Base-by-base conservation (phyloP, 1,140 invertebrate genomes). In the Pinna nobilis region DNA sequence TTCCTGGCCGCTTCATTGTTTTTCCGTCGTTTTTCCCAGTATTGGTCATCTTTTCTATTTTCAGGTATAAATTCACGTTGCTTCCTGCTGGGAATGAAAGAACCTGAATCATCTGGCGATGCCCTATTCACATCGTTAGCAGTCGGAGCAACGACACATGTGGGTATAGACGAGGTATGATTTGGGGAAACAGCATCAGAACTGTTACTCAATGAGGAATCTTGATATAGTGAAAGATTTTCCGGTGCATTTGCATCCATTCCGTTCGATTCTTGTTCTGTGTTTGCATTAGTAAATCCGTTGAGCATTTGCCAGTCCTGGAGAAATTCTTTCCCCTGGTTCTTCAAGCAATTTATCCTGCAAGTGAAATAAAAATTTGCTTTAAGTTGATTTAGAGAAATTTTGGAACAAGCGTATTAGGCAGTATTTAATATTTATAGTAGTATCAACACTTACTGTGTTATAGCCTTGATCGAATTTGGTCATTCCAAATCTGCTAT, bases 1-100 rank as follows among this genome's bases (percentile, higher is more conserved):
- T 97, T 90, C 85, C 97, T 96, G 32, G 96, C 97, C 0, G 97
- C 95, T 88, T 98, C 97, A 88, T 99, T 99, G 89, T 99, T 99
- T 35, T 97, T 92, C 47, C 96, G 91, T 47, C 97, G 91, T 33
- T 97, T 92, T 88, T 98, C 97, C 97, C 97, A 99, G 89, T 99
- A 99, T 80, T 94, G 95, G 79, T 98, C 95, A 83, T 99, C 97
- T 87, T 99, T 99, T 84, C 97, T 97, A 87, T 94, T 96, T 82
- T 98, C 97, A 0, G 97, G 97, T 61, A 98, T 98, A 88, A 98
- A 98, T 85, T 98, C 97, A 1, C 97, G 91, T 85, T 98, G 96
- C 84, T 98, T 98, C 65, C 97, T 76, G 7, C 75, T 60, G 5
- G 84, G 82, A 39, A 86, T 84, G 47, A 68, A 77, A 15, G 50